Percentiles rank a stretch among this genome's conserved stretches.
These are phyloP conservation scores for Drosophila lacertosa DNA, from an alignment of 1,140 invertebrate species.

Conservation along the genomic window DNA sequence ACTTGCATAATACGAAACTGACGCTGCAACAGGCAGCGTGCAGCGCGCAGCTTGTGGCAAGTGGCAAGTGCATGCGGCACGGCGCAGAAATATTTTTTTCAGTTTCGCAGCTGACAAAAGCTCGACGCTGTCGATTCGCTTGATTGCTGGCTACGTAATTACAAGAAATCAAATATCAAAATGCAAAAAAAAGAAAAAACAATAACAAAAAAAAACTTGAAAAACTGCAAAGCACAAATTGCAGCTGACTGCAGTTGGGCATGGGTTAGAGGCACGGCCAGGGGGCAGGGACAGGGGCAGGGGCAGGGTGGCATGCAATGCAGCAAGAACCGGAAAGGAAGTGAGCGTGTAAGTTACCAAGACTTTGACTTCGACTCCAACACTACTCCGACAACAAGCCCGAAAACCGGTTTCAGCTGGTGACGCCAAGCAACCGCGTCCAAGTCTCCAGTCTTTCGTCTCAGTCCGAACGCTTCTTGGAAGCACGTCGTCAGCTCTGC, in stretches of 20 bases:
- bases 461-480: conserved; percentile 60
- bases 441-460: neutral
- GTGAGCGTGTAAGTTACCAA: conserved; percentile 79
- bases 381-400: conserved; percentile 12
- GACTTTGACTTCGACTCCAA: conserved; percentile 62
- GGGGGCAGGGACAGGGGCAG: neutral
- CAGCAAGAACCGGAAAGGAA: conserved; percentile 81
- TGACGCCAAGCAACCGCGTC: conserved; percentile 4
- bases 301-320: conserved; percentile 7
- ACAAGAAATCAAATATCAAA: conserved; percentile 65
- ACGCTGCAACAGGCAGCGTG: conserved; percentile 33
- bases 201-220: conserved; percentile 57
- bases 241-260: conserved; percentile 66
- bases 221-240: conserved; percentile 63
- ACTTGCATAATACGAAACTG: conserved; percentile 64
- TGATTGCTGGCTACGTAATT: conserved; percentile 71
- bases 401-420: conserved; percentile 51
- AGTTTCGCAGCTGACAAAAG: conserved; percentile 68
- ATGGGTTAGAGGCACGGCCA: no score
- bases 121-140: conserved; percentile 64
- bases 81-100: conserved; percentile 69
- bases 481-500: conserved; percentile 66
- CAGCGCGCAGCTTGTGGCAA: conserved; percentile 34
- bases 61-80: conserved; percentile 59
- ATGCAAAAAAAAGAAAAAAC: conserved; percentile 8